Conservation (phyloP, 2,888 invertebrate genomes). For the Xestia xanthographa region DNA sequence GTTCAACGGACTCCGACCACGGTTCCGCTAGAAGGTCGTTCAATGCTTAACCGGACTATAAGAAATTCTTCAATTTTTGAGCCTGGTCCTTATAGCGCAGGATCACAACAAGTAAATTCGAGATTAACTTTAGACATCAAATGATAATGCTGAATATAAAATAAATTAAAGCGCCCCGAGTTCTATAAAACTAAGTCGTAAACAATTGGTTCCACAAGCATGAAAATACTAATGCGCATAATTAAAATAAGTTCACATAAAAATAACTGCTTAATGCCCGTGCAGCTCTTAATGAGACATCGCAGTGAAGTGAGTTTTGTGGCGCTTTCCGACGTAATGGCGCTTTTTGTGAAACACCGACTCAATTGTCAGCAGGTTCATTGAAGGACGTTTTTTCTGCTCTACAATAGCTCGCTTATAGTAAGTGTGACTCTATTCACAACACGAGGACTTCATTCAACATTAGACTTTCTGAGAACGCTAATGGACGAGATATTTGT, state of each 20-base stretch:
- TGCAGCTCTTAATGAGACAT: slow-evolving; percentile 31
- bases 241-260: slow-evolving; percentile 31
- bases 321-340: slow-evolving; percentile 40
- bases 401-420: slow-evolving; percentile 8
- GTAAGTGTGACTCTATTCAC: slow-evolving; percentile 22
- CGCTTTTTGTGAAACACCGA: slow-evolving; percentile 27
- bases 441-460: slow-evolving; percentile 23
- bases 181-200: neutral
- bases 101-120: neutral
- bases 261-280: slow-evolving; percentile 10
- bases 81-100: too few species aligned
- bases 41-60: neutral
- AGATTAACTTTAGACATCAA: neutral
- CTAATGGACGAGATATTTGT: slow-evolving; percentile 21
- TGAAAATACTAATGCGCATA: slow-evolving; percentile 9
- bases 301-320: slow-evolving; percentile 33
- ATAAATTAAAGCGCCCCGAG: neutral
- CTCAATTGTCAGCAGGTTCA: slow-evolving; percentile 38
- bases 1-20: too few species aligned
- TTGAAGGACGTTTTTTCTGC: slow-evolving; percentile 11
- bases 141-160: neutral
- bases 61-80: neutral
- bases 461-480: slow-evolving; percentile 2
- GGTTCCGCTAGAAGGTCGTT: neutral
- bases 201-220: neutral